Evolutionary conservation across 2,888 invertebrate species (phyloP).

Genomic region (Tyria jacobaeae): DNA sequence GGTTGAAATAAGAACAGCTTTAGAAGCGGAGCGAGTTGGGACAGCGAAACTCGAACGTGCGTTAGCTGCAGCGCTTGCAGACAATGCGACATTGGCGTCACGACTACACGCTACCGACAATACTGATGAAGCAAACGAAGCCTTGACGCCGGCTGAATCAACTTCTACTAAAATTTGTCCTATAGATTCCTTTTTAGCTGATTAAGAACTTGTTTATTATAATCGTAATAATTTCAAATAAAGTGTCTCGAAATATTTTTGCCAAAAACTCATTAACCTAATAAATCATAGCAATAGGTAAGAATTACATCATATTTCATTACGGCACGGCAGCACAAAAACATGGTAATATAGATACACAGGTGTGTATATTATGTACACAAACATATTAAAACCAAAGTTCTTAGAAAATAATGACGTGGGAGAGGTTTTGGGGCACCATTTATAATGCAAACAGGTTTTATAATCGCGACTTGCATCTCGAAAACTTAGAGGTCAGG

Average conservation of each 20-base stretch:
- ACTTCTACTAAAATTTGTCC: conserved; percentile 61
- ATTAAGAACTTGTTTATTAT: conserved; percentile 49
- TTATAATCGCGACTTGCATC: conserved; percentile 56
- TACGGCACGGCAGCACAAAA: conserved; percentile 30
- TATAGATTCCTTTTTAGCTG: conserved; percentile 77
- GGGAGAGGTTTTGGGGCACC: conserved; percentile 55
- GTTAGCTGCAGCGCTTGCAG: conserved; percentile 70
- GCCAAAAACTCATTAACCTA: conserved; percentile 24
- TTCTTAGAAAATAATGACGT: conserved; percentile 50
- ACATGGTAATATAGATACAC: conserved; percentile 11
- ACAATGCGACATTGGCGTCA: conserved; percentile 70
- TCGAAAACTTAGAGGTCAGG: conserved; percentile 59
- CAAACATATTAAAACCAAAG: conserved; percentile 1
- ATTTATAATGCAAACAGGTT: conserved; percentile 72
- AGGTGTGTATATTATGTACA: neutral
- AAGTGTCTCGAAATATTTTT: conserved; percentile 11
- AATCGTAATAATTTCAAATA: neutral
- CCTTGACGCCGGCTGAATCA: conserved; percentile 42
- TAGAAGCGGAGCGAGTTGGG: conserved; percentile 73
- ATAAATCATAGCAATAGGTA: conserved; percentile 11
- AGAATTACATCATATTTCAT: conserved; percentile 35
- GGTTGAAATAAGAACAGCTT: conserved; percentile 63
- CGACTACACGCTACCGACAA: conserved; percentile 62
- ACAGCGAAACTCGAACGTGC: conserved; percentile 69
- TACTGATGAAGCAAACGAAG: conserved; percentile 28